These are phyloP conservation scores for Psittacus erithacus DNA, from an alignment of 2,113 vertebrate genomes.

Conservation along the genomic window DNA sequence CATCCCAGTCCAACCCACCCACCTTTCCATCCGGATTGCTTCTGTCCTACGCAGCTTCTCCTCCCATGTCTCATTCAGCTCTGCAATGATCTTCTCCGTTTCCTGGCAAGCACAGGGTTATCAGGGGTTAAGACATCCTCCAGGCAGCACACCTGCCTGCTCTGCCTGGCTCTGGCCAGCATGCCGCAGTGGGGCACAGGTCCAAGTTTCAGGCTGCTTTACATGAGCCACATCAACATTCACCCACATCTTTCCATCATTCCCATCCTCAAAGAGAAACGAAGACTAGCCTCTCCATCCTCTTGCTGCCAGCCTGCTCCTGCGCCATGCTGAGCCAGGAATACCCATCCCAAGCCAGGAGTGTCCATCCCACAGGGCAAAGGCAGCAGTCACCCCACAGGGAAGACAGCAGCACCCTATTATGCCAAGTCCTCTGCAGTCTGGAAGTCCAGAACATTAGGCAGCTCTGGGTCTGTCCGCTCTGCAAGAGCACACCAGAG, in stretches of 20 bases:
- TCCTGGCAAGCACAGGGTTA: conserved; percentile 73
- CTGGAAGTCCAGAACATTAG: neutral
- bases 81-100: conserved; percentile 97
- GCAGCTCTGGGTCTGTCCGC: neutral
- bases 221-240: neutral
- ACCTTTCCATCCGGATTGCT: conserved; percentile 98
- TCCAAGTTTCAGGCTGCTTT: neutral
- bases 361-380: neutral
- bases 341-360: neutral
- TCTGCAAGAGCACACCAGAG: accelerated
- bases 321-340: neutral
- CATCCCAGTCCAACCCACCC: neutral
- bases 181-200: accelerated
- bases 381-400: accelerated
- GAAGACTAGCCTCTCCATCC: neutral
- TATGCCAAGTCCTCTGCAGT: neutral
- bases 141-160: neutral
- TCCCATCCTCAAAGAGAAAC: neutral
- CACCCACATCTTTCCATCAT: neutral
- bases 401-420: neutral
- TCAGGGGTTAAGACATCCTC: neutral
- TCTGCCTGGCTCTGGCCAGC: neutral
- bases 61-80: conserved; percentile 98
- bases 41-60: conserved; percentile 95
- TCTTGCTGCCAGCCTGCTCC: neutral